phyloP scores from a whole-genome alignment of 2,888 invertebrate genomes.

The Electrophaes corylata region DNA sequence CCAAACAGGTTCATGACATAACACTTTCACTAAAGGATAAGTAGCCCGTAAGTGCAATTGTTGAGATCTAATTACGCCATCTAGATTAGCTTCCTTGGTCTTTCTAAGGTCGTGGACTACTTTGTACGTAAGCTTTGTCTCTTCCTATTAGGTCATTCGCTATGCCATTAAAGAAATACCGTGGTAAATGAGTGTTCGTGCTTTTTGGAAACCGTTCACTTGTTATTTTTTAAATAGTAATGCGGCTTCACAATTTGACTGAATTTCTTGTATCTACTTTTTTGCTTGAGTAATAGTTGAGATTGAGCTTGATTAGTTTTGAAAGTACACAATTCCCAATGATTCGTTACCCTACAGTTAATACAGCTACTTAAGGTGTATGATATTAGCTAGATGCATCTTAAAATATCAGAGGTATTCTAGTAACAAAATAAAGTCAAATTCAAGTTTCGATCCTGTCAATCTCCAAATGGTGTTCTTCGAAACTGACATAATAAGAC shows the following conservation, averaged over 20 bases:
- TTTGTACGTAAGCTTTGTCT: background rate
- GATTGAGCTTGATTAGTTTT: background rate
- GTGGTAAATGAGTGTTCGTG: background rate
- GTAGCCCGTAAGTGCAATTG: conserved; percentile 15
- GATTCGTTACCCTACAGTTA: no score
- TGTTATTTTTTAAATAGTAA: background rate
- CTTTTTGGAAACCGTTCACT: background rate
- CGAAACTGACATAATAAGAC: no score
- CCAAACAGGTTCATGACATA: conserved; percentile 56
- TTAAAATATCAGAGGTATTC: no score
- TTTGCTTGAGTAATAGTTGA: background rate
- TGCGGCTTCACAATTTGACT: background rate
- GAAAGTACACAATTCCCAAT: background rate
- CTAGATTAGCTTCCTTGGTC: conserved; percentile 25
- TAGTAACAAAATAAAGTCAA: no score
- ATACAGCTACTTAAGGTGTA: no score
- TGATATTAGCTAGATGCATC: no score
- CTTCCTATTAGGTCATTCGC: background rate
- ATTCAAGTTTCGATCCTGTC: no score
- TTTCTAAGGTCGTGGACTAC: conserved; percentile 19
- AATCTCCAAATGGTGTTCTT: no score
- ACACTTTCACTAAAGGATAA: conserved; percentile 64
- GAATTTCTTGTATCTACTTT: background rate
- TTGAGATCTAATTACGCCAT: conserved; percentile 22
- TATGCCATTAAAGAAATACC: no score